These are phyloP conservation scores for Aptenodytes forsteri DNA, from an alignment of 2,113 vertebrate genomes.

Conservation along the genomic window DNA sequence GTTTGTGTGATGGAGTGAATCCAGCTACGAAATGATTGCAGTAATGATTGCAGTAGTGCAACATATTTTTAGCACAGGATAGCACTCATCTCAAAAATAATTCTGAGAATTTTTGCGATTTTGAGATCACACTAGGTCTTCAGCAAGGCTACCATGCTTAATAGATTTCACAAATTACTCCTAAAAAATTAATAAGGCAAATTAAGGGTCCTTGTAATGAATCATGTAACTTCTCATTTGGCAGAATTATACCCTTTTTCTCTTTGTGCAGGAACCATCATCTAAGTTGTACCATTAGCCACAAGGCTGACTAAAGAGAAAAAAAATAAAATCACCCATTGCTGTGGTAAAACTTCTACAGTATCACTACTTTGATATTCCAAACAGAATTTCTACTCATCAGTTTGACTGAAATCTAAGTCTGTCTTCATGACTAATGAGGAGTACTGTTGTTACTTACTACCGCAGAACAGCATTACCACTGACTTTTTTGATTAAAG, in stretches of 20 bases:
- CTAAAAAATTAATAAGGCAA: constrained; percentile 58
- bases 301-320: neutral
- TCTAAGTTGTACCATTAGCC: neutral
- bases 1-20: constrained; percentile 78
- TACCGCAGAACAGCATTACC: neutral
- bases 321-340: neutral
- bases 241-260: neutral
- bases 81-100: constrained; percentile 78
- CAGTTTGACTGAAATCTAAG: neutral
- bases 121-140: constrained; percentile 53
- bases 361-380: neutral
- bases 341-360: neutral
- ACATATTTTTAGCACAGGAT: constrained; percentile 70
- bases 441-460: neutral
- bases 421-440: neutral
- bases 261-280: neutral
- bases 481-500: neutral
- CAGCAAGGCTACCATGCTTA: neutral
- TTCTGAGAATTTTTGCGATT: constrained; percentile 45
- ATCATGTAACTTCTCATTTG: constrained; percentile 51
- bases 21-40: constrained; percentile 80
- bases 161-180: constrained; percentile 54
- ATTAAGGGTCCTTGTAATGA: constrained; percentile 51
- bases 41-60: constrained; percentile 72
- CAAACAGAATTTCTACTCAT: neutral